Evolutionary conservation across 2,113 vertebrate species (phyloP).

Genomic region (Lycaon pictus): DNA sequence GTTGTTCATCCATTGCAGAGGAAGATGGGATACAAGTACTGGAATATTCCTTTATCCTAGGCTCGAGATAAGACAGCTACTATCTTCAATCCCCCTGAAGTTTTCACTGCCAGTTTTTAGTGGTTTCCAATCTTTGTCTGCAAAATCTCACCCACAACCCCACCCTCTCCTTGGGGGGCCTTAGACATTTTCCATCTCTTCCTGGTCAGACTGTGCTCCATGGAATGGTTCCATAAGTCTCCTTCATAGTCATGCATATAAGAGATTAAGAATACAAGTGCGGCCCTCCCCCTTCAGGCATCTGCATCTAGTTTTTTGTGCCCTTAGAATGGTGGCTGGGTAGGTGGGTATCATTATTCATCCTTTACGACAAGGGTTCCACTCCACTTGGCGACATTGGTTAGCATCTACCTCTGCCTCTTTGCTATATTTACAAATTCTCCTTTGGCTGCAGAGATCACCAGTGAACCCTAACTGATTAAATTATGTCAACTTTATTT

Average conservation of each 20-base stretch:
- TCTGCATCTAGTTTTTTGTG: background rate
- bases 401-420: background rate
- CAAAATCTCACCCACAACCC: rapidly evolving
- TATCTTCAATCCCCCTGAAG: background rate
- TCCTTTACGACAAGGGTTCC: background rate
- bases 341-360: background rate
- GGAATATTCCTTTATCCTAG: background rate
- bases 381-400: background rate
- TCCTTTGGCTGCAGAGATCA: background rate
- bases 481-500: background rate
- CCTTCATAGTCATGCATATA: background rate
- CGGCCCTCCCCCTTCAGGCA: background rate
- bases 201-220: background rate
- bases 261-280: background rate
- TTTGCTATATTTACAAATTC: background rate
- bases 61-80: no score
- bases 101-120: background rate
- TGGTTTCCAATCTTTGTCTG: background rate
- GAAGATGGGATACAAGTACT: rapidly evolving
- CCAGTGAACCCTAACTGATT: background rate
- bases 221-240: background rate
- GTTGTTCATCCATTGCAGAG: rapidly evolving
- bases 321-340: background rate
- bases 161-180: background rate
- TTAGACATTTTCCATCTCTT: background rate